A percentile compares a stretch with the other conserved stretches of the same genome.
These are phyloP conservation scores for Oryzias dopingdopingensis DNA, from an alignment of 2,797 vertebrate genomes.

Conservation along the genomic window DNA sequence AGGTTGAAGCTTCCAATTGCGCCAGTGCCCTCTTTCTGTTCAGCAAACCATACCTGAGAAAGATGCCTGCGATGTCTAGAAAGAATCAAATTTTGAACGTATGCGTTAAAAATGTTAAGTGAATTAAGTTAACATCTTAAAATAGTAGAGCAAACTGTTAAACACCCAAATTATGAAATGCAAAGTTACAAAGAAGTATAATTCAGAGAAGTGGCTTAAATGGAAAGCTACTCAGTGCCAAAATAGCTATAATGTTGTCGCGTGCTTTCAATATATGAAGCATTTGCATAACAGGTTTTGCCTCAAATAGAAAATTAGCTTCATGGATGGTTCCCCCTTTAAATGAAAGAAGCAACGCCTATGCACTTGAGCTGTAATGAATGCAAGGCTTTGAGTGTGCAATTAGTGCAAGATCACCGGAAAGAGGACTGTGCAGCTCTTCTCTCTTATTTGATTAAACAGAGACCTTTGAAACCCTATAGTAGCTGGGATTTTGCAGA, in stretches of 20 bases:
- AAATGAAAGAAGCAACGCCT: slow-evolving; percentile 26
- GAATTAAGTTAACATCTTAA: no score
- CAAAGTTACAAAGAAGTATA: no score
- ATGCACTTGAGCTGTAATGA: slow-evolving; percentile 33
- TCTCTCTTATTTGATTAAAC: slow-evolving; percentile 41
- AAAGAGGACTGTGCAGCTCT: slow-evolving; percentile 15
- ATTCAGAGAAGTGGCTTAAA: no score
- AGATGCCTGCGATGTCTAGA: neutral
- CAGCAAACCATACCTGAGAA: no score
- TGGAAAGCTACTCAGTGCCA: neutral
- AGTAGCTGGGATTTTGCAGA: slow-evolving; percentile 23
- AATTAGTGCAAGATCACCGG: slow-evolving; percentile 46
- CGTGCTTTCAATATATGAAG: neutral
- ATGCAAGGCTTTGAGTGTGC: slow-evolving; percentile 32
- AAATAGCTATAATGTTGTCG: neutral
- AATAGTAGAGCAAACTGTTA: no score
- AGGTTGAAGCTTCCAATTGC: no score
- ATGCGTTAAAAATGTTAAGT: no score
- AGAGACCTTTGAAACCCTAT: slow-evolving; percentile 32
- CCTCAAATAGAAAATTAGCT: slow-evolving; percentile 15
- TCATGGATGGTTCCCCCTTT: slow-evolving; percentile 16
- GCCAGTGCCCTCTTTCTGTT: no score
- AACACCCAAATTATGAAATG: no score
- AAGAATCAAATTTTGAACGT: neutral
- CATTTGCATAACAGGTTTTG: slow-evolving; percentile 8